phyloP scores from a whole-genome alignment of 2,888 invertebrate species.

The Drosophila antonietae region DNA sequence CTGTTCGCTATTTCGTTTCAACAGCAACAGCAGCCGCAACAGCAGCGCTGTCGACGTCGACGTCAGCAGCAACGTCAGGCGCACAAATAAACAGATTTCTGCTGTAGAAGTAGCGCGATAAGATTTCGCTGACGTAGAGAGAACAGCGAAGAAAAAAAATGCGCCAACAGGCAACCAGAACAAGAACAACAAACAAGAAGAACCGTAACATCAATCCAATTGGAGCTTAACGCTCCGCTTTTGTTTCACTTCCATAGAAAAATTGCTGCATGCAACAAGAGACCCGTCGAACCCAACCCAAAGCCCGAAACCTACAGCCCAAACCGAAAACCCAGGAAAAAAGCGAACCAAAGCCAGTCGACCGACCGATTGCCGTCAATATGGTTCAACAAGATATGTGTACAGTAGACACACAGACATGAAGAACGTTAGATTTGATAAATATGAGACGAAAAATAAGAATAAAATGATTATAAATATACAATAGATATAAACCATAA shows the following conservation, averaged over 20 bases:
- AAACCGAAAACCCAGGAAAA: constrained; percentile 27
- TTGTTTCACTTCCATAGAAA: constrained; percentile 79
- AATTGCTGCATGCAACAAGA: constrained; percentile 77
- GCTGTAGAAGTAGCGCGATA: constrained; percentile 60
- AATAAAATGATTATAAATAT: not conserved
- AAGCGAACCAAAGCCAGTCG: constrained; percentile 26
- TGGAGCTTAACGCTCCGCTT: constrained; percentile 78
- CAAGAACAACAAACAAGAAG: constrained; percentile 31
- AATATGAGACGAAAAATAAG: not conserved
- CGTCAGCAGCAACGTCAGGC: constrained; percentile 21
- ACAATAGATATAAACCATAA: not conserved
- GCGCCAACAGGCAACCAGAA: constrained; percentile 30
- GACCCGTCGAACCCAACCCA: constrained; percentile 75
- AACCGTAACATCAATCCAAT: constrained; percentile 61
- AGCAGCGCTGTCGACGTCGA: constrained; percentile 21
- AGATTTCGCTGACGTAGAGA: constrained; percentile 78
- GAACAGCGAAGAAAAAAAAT: constrained; percentile 25
- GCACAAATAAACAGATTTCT: constrained; percentile 75
- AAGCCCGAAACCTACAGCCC: constrained; percentile 49
- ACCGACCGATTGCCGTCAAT: constrained; percentile 45
- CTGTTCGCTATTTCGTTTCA: constrained; percentile 67
- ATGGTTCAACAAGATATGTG: constrained; percentile 45
- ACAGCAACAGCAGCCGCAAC: constrained; percentile 27
- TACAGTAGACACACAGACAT: constrained; percentile 24
- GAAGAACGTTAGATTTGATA: not conserved